Evolutionary conservation across 2,888 invertebrate species (phyloP), one percentile per base, ranked within the genome.

Genomic region (Tribolium freemani): DNA sequence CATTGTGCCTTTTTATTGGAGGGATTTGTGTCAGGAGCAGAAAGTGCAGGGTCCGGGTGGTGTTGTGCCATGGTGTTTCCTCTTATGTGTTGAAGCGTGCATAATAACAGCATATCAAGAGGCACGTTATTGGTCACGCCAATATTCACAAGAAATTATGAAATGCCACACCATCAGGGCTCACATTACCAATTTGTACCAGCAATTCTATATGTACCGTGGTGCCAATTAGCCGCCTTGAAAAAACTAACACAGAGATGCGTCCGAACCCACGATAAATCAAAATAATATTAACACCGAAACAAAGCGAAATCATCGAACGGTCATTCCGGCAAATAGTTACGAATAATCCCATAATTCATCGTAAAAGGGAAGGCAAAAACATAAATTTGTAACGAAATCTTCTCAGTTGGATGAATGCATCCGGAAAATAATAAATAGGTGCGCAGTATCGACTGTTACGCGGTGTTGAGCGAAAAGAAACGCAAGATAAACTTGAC

Each of bases 361-460:
- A 72, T 61, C 63, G 58, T 63, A 72, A 82, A 81, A 81, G 81
- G 81, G 81, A 82, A 81, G 78, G 77, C 76, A 82, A 82, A 82
- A 82, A 82, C 80, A 77, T 75, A 79, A 78, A 83, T 83, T 83
- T 82, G 81, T 80, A 76, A 73, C 77, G 79, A 69, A 77, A 81
- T 77, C 77, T 81, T 79, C 77, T 78, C 82, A 81, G 79, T 80
- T 77, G 79, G 80, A 73, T 80, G 80, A 54, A 69, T 61, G 54
- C 54, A 57, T 48, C 64, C 70, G 70, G 70, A 61, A 69, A 46
- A 69, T 61, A 69, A 69, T 69, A 61, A 69, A 69, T 69, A 69
- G 46, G 58, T 51, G 50, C 50, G 11, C 31, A 20, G 2, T 31
- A 44, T 50, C 50, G 58, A 68, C 46, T 48, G 30, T 6, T n/a